These are phyloP conservation scores for Hybognathus amarus DNA, from an alignment of 2,797 vertebrate species.

Conservation along the genomic window DNA sequence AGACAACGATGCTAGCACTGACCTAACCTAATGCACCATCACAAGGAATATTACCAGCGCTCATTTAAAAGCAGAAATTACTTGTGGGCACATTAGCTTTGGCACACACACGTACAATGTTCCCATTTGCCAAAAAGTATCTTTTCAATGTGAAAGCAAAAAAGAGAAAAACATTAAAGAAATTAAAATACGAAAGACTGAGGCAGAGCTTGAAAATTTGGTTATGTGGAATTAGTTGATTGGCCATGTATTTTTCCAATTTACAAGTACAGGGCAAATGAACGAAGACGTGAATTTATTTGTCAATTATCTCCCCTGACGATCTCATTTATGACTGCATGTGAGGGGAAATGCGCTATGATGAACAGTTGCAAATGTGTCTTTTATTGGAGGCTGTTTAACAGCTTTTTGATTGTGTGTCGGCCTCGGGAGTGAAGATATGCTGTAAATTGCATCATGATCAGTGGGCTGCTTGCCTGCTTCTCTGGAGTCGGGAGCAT, in stretches of 20 bases:
- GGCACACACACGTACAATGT: background rate
- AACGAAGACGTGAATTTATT: constrained; percentile 21
- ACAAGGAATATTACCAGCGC: constrained; percentile 48
- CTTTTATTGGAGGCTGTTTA: constrained; percentile 31
- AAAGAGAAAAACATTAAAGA: background rate
- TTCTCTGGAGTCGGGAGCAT: constrained; percentile 84
- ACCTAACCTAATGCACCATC: constrained; percentile 52
- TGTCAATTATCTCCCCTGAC: constrained; percentile 34
- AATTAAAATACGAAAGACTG: background rate
- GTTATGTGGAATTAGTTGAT: constrained; percentile 44
- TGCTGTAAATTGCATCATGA: constrained; percentile 11
- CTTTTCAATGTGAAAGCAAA: constrained; percentile 1
- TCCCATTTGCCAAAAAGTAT: constrained; percentile 22
- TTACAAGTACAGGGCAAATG: constrained; percentile 12
- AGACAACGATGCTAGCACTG: constrained; percentile 49
- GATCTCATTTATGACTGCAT: constrained; percentile 17
- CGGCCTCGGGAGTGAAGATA: constrained; percentile 20
- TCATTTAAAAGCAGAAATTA: constrained; percentile 43
- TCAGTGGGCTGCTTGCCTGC: constrained; percentile 76
- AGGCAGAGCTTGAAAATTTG: background rate
- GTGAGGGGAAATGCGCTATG: constrained; percentile 8
- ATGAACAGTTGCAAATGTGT: constrained; percentile 32
- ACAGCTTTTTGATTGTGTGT: constrained; percentile 29
- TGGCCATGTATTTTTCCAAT: constrained; percentile 27
- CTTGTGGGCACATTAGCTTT: constrained; percentile 36